Percentiles rank a stretch among this genome's conserved stretches.
These are phyloP conservation scores for Flabesymbios commensalis DNA, from an alignment of 2,888 invertebrate species.

Conservation along the genomic window DNA sequence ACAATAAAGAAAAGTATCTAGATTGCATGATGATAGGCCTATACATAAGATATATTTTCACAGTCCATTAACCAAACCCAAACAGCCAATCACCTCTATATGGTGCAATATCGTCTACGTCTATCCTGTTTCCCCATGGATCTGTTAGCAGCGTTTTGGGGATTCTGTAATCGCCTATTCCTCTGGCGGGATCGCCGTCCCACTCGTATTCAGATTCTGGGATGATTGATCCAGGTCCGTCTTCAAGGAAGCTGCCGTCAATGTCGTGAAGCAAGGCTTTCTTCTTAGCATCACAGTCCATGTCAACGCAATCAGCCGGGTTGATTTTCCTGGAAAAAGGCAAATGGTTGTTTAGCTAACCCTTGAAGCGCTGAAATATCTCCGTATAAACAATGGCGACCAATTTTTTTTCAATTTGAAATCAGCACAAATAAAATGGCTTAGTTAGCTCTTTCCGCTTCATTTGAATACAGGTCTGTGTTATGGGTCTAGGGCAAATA, in stretches of 20 bases:
- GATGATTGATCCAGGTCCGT: slow-evolving; percentile 39
- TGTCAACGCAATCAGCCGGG: slow-evolving; percentile 57
- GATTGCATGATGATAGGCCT: no score
- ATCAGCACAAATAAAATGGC: no score
- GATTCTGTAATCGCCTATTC: slow-evolving; percentile 56
- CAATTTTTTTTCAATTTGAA: no score
- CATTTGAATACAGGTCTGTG: no score
- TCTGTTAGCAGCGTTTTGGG: slow-evolving; percentile 48
- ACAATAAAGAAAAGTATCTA: no score
- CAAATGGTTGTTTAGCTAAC: no score
- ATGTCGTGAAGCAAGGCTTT: slow-evolving; percentile 49
- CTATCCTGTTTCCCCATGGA: slow-evolving; percentile 37
- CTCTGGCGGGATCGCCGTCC: slow-evolving; percentile 43
- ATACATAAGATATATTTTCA: no score
- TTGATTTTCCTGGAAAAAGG: slow-evolving; percentile 44
- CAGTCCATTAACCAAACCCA: no score
- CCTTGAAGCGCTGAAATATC: no score
- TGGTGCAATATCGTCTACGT: slow-evolving; percentile 37
- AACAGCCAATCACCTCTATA: slow-evolving; percentile 57
- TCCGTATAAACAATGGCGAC: no score
- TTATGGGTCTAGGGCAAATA: no score
- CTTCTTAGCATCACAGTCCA: slow-evolving; percentile 59
- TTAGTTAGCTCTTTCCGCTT: no score
- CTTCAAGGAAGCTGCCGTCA: slow-evolving; percentile 49
- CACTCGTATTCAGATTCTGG: slow-evolving; percentile 54